Evolutionary conservation across 2,113 vertebrate species (phyloP).

Genomic region (Rhinoptilus africanus): DNA sequence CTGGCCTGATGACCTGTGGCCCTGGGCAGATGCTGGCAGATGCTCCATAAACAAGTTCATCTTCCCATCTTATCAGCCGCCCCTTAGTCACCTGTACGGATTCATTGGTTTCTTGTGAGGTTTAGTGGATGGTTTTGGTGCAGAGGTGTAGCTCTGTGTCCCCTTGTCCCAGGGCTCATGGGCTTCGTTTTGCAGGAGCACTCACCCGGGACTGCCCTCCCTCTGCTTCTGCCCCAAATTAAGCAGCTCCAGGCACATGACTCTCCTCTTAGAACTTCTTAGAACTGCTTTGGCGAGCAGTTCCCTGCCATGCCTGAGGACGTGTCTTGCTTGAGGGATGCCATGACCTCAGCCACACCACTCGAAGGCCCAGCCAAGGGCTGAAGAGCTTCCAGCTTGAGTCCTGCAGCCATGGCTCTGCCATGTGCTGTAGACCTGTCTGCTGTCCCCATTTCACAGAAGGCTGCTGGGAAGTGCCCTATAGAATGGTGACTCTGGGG

Average conservation of each 20-base stretch:
- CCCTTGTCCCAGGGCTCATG: accelerated
- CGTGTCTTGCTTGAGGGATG: background rate
- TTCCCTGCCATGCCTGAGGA: background rate
- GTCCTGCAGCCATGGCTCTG: background rate
- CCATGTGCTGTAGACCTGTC: background rate
- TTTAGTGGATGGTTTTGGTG: background rate
- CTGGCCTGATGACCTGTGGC: background rate
- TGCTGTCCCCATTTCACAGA: background rate
- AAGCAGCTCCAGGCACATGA: background rate
- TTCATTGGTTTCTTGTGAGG: background rate
- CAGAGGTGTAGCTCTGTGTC: background rate
- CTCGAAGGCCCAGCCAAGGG: background rate
- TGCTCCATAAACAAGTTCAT: background rate
- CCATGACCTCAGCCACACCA: background rate
- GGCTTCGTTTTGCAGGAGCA: background rate
- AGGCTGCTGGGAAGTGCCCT: background rate
- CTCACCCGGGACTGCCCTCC: background rate
- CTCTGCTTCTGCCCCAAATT: background rate
- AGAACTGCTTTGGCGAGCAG: background rate
- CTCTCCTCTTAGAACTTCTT: background rate
- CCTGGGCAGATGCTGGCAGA: background rate
- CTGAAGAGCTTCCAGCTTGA: background rate
- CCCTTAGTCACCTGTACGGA: background rate
- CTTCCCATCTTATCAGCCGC: background rate
- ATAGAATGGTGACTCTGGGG: background rate